These are phyloP conservation scores for Sphaeramia orbicularis DNA, from an alignment of 2,797 vertebrate genomes.

Conservation along the genomic window DNA sequence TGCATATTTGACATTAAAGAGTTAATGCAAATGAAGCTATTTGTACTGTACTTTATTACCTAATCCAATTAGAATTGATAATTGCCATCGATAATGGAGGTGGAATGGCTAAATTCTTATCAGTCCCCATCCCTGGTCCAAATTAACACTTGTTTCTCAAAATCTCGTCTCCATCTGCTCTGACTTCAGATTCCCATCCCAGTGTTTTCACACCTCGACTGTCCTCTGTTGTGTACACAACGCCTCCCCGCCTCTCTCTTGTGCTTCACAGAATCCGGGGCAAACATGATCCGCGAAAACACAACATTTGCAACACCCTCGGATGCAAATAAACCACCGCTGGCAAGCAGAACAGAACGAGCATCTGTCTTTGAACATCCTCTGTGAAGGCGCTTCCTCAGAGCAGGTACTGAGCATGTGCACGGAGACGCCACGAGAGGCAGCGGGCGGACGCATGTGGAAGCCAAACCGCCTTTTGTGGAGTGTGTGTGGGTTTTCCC, in stretches of 20 bases:
- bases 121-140: too few relatives aligned
- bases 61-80: too few relatives aligned
- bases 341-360: constrained; percentile 57
- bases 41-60: too few relatives aligned
- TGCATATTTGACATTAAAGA: too few relatives aligned
- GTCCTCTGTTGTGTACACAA: constrained; percentile 53
- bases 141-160: constrained; percentile 70
- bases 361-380: constrained; percentile 75
- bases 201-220: constrained; percentile 69
- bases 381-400: constrained; percentile 72
- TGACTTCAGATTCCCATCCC: constrained; percentile 53
- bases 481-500: constrained; percentile 75
- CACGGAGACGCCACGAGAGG: constrained; percentile 71
- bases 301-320: constrained; percentile 58
- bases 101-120: constrained; percentile 61
- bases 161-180: constrained; percentile 69
- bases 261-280: constrained; percentile 65
- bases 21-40: too few relatives aligned
- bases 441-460: constrained; percentile 53
- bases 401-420: constrained; percentile 72
- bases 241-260: constrained; percentile 56
- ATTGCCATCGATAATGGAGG: too few relatives aligned
- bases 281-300: constrained; percentile 61
- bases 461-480: constrained; percentile 76
- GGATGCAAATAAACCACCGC: constrained; percentile 66